Evolutionary conservation across 2,888 invertebrate genomes (phyloP), one percentile per base, ranked within the genome.

Genomic region (Sminthurinus aureus): DNA sequence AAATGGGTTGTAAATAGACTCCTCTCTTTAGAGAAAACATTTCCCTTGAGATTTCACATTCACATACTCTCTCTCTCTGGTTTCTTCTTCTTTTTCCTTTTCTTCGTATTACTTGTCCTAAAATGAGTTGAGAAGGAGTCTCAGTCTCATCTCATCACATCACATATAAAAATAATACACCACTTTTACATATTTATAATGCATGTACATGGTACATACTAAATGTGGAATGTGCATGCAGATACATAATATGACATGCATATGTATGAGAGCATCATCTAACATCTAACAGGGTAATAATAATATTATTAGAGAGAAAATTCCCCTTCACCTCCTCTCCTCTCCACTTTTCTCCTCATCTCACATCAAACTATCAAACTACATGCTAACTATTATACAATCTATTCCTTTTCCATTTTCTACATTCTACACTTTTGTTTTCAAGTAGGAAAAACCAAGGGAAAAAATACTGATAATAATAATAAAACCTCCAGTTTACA

Each of bases 1-100:
- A 86, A 88, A 87, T 88, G 87, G 88, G 87, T 87, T 87, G 87
- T 87, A 88, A 88, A 88, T 88, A 88, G 84, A 85, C 85, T 83
- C 85, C 86, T 85, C 85, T 83, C 85, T 87, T 85, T 85, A 86
- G 83, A 84, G 77, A 75, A 76, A 85, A 85, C 82, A 83, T 84
- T 84, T 67, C 82, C 81, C 84, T 38, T 20, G 84, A 82, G 81
- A 67, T 77, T 84, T 77, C 81, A 38, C 24, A 24, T 71, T 18
- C 52, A 75, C 66, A n/a, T 75, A 50, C 20, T 51, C 12, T 75
- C 0, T 12, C 51, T 75, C 50, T 20, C 22, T 51, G 18, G 18
- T 24, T 75, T 18, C n/a, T 38, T 75, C 52, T 20, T 18, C 74
- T 24, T 50, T 1, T 74, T 2, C 22, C 2, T 71, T 3, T 24